Evolutionary conservation across 2,113 vertebrate genomes (phyloP), one percentile per base, ranked within the genome.

Genomic region (Progne subis): DNA sequence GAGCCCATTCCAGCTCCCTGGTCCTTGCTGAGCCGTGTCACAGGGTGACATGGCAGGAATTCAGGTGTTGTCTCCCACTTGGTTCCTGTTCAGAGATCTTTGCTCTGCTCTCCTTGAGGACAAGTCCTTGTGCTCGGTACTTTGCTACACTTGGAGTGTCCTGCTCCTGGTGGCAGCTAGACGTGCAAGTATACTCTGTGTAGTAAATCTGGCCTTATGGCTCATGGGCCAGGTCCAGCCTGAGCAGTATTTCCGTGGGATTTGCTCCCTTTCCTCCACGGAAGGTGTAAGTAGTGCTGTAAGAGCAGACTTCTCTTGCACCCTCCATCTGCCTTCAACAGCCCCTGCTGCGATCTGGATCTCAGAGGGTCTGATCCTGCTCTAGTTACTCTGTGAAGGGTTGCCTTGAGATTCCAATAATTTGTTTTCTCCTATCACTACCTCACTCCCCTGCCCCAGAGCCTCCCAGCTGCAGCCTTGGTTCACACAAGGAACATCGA

Each of bases 1-100:
- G n/a, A 57, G 46, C 56, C 37, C 18, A 2, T 28, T 74, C 46
- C 64, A 56, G 76, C 53, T 61, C 55, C 44, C 65, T 55, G 43
- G 5, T 57, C n/a, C 60, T 53, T 3, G 2, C 43, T 41, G 55
- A 57, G 74, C 44, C 0, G 0, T 59, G 39, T 16, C 57, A 47
- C 57, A 64, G 44, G 29, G 15, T 6, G 15, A 70, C 0, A 0
- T 52, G 43, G 34, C 28, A 76, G 83, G 26, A 50, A 78, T 81
- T 59, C 12, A n/a, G 26, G 25, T 49, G 64, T 7, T 2, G 1
- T 20, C 41, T 68, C 43, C 8, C 23, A 31, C 37, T 28, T 69
- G 7, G 8, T 6, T 65, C 39, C 46, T 69, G 5, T 56, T 82
- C 41, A 52, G 76, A 61, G 37, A 17, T 12, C 18, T 74, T 63